phyloP scores from a whole-genome alignment of 2,797 vertebrate species.

The Gymnocypris eckloni region DNA sequence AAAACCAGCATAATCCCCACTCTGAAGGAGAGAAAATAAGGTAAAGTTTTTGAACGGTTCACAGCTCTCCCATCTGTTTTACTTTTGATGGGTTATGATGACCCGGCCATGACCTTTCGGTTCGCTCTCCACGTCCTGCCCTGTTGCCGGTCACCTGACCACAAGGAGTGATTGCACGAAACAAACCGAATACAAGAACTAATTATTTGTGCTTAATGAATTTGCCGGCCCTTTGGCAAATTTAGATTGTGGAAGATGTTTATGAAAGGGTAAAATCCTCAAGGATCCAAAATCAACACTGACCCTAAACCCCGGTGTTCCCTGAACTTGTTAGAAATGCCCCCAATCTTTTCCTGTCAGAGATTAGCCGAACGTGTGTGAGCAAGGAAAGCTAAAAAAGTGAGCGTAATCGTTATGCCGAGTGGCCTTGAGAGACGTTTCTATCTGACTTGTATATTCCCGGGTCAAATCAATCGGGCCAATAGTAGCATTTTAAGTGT shows the following conservation, averaged over 20 bases:
- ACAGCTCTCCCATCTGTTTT: constrained; percentile 79
- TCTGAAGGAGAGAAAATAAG: constrained; percentile 64
- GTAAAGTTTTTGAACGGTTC: constrained; percentile 67
- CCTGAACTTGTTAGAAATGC: constrained; percentile 50
- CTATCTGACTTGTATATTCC: constrained; percentile 42
- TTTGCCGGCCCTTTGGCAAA: constrained; percentile 51
- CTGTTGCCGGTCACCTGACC: constrained; percentile 75
- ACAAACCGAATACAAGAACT: constrained; percentile 29
- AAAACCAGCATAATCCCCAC: constrained; percentile 52
- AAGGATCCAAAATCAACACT: constrained; percentile 43
- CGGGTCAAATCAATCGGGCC: constrained; percentile 30
- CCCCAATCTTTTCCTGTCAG: constrained; percentile 27
- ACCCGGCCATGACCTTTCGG: constrained; percentile 74
- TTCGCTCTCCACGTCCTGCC: constrained; percentile 58
- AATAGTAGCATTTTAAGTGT: constrained; percentile 26
- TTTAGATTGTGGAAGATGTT: constrained; percentile 22
- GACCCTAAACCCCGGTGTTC: constrained; percentile 28
- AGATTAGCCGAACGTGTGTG: constrained; percentile 26
- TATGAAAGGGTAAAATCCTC: constrained; percentile 16
- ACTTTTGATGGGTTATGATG: constrained; percentile 80
- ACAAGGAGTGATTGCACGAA: constrained; percentile 66
- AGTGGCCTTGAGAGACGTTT: constrained; percentile 39
- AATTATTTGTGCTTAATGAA: constrained; percentile 51
- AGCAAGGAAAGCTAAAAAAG: constrained; percentile 29
- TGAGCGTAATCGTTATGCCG: constrained; percentile 48